A percentile compares a stretch with the other conserved stretches of the same genome.
phyloP scores from a whole-genome alignment of 2,113 vertebrate genomes.

The Verasper variegatus region DNA sequence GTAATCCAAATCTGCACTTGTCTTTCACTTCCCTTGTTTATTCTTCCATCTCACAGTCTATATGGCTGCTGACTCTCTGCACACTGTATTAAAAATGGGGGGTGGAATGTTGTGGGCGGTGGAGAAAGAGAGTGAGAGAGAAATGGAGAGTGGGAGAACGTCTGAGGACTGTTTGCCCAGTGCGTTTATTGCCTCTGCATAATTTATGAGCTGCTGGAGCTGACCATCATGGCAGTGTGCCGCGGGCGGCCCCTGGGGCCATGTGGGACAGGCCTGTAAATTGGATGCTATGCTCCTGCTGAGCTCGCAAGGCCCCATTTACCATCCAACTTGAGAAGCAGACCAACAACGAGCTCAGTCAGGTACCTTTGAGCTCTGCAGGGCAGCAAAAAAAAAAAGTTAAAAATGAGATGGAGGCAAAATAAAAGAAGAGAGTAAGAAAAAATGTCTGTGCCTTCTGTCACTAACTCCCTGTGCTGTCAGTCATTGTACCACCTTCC shows the following conservation, averaged over 20 bases:
- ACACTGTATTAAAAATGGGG: constrained; percentile 71
- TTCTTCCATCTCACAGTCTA: constrained; percentile 72
- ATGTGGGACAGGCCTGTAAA: constrained; percentile 92
- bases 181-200: constrained; percentile 96
- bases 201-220: constrained; percentile 93
- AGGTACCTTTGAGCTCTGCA: constrained; percentile 84
- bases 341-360: constrained; percentile 81
- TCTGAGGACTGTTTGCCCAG: constrained; percentile 88
- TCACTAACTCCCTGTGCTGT: constrained; percentile 85
- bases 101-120: constrained; percentile 45
- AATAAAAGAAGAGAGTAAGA: constrained; percentile 14
- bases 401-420: constrained; percentile 33
- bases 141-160: constrained; percentile 74
- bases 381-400: constrained; percentile 72
- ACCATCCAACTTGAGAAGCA: constrained; percentile 85
- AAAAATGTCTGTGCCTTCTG: constrained; percentile 71
- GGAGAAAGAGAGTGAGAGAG: constrained; percentile 54
- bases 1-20: constrained; percentile 43
- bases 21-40: constrained; percentile 50
- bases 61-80: constrained; percentile 73
- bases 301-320: constrained; percentile 86
- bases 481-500: constrained; percentile 84
- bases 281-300: constrained; percentile 90
- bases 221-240: constrained; percentile 90
- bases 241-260: constrained; percentile 88